Base-by-base conservation (phyloP, 2,888 invertebrate genomes). In the Dysmachus trigonus region DNA sequence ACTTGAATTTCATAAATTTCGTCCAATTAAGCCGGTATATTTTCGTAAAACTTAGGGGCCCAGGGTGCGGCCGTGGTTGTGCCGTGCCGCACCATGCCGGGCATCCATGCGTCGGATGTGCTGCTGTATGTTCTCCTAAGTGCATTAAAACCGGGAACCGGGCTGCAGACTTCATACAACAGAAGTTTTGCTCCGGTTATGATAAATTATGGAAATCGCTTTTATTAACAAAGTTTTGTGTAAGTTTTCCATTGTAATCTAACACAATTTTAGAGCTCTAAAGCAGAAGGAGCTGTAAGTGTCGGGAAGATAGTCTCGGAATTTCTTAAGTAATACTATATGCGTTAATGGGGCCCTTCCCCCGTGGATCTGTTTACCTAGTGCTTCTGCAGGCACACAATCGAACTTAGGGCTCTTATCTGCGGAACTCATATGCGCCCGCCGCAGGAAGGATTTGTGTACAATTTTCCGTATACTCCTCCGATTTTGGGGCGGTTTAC, bases 211-310 rank as follows among this genome's bases (percentile, higher is more conserved):
- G 82, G 62, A 82, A 82, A 82, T 82, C 71, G 82, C 82, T 62
- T 82, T 82, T 82, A 82, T 82, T 62, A 82, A 82, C 82, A 82
- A 82, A 82, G 82, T 82, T 82, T 82, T 82, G 82, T 71, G 82
- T 71, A 82, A 82, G 82, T 82, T 38, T 82, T 82, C 82, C 62
- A 71, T 71, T 82, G 82, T 82, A 82, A 71, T 82, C 82, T 30
- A 82, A 82, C 35, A 82, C 30, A 33, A 62, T 53, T 82, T 62
- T 38, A 41, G n/a, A n/a, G 22, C 30, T 79, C 30, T 2, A 7
- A 22, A 22, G 31, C 22, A 18, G 71, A 30, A 82, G 62, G 22
- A 71, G 73, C n/a, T 31, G 73, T 31, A 35, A 18, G 73, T 33
- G 27, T 30, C n/a, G n/a, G 31, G 33, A 33, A 15, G 35, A 31